phyloP scores from a whole-genome alignment of 2,113 vertebrate genomes.

The Vireo altiloquus region DNA sequence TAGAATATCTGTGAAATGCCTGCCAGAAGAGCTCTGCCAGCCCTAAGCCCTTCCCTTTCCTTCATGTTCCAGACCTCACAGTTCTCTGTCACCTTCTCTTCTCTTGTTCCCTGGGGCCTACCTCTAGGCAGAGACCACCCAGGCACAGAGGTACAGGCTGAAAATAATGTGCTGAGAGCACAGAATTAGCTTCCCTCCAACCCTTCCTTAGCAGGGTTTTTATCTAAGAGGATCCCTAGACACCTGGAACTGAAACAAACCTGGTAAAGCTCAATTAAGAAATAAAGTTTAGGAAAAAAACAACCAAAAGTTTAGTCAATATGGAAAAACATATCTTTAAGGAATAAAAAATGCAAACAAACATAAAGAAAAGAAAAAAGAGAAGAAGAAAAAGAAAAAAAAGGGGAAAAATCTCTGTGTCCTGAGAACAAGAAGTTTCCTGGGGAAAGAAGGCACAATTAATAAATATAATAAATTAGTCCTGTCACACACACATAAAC shows the following conservation, averaged over 20 bases:
- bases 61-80: background rate
- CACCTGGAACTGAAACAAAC: background rate
- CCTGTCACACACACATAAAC: background rate
- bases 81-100: background rate
- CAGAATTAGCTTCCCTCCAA: background rate
- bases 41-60: background rate
- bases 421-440: background rate
- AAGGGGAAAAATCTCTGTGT: fast-evolving
- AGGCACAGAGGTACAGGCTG: background rate
- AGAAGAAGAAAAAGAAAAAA: background rate
- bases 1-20: background rate
- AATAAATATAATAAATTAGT: background rate
- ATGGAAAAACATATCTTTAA: background rate
- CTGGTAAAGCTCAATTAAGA: background rate
- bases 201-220: background rate
- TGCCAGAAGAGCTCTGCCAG: background rate
- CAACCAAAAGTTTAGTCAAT: background rate
- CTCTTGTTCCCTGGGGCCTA: background rate
- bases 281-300: background rate
- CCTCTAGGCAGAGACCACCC: background rate
- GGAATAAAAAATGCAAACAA: background rate
- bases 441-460: background rate
- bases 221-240: background rate
- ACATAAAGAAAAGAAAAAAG: background rate
- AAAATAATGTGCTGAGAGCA: background rate